Percentiles rank a stretch among this genome's conserved stretches.
These are phyloP conservation scores for Gobio occitaniae DNA, from an alignment of 2,797 vertebrate genomes.

Conservation along the genomic window DNA sequence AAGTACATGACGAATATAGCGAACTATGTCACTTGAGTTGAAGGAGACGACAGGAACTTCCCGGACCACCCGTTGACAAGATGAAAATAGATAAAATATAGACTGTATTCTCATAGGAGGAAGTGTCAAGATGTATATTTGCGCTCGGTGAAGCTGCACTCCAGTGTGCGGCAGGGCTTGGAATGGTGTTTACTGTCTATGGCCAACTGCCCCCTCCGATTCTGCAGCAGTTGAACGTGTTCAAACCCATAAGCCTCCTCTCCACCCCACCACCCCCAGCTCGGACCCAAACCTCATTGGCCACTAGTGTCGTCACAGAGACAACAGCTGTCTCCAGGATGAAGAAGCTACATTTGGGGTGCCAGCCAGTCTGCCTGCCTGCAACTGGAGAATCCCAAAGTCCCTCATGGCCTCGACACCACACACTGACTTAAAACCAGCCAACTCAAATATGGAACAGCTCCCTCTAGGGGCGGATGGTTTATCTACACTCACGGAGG, in stretches of 20 bases:
- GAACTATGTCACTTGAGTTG: neutral
- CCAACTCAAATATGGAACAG: constrained; percentile 56
- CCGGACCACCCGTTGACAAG: constrained; percentile 27
- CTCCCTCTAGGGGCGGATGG: constrained; percentile 64
- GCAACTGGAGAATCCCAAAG: constrained; percentile 83
- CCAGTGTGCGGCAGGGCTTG: constrained; percentile 67
- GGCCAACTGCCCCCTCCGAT: constrained; percentile 77
- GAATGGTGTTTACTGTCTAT: constrained; percentile 84
- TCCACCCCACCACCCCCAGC: constrained; percentile 38
- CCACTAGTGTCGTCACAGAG: constrained; percentile 77
- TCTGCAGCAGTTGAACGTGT: constrained; percentile 63
- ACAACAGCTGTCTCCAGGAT: constrained; percentile 90
- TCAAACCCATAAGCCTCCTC: constrained; percentile 58
- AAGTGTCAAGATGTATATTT: constrained; percentile 62
- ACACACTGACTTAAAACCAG: constrained; percentile 62
- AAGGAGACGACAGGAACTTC: constrained; percentile 35
- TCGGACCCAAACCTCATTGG: constrained; percentile 73
- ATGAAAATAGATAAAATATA: constrained; percentile 46
- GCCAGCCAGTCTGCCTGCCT: constrained; percentile 91
- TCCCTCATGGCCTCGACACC: constrained; percentile 70
- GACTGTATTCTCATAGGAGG: constrained; percentile 66
- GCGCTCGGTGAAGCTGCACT: constrained; percentile 52
- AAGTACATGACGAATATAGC: constrained; percentile 15
- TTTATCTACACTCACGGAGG: neutral
- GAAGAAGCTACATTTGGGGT: constrained; percentile 86